Evolutionary conservation across 2,797 vertebrate species (phyloP).

Genomic region (Perodicticus potto): DNA sequence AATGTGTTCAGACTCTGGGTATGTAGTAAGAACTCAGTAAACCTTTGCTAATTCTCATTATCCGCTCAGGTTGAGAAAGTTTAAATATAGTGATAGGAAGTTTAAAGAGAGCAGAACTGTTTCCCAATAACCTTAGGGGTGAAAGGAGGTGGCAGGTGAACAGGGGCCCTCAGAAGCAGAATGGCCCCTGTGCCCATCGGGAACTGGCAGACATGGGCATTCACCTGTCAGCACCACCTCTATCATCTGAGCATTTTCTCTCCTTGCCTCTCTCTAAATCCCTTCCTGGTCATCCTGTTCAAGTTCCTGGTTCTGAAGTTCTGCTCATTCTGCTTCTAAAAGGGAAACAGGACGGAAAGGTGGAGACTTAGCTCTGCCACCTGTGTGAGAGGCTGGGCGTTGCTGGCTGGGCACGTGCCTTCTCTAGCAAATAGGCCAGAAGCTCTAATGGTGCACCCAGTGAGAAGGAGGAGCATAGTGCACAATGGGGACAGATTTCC

Average conservation of each 20-base stretch:
- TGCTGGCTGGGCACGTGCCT: fast-evolving
- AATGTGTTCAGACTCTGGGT: neutral
- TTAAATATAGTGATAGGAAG: neutral
- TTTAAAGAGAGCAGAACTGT: neutral
- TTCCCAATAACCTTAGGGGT: neutral
- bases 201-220: too few relatives aligned
- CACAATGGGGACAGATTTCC: fast-evolving
- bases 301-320: neutral
- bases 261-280: neutral
- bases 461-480: too few relatives aligned
- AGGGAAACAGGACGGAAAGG: fast-evolving
- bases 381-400: fast-evolving
- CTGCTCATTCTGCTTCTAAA: too few relatives aligned
- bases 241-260: fast-evolving
- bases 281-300: neutral
- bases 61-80: neutral
- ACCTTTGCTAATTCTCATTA: neutral
- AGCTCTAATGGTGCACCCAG: neutral
- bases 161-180: neutral
- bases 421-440: neutral
- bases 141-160: neutral
- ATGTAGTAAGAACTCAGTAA: too few relatives aligned
- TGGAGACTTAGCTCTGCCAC: neutral
- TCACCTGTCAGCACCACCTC: neutral
- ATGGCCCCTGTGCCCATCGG: neutral